phyloP scores from a whole-genome alignment of 2,797 vertebrate species.

The Clarias laeviceps region DNA sequence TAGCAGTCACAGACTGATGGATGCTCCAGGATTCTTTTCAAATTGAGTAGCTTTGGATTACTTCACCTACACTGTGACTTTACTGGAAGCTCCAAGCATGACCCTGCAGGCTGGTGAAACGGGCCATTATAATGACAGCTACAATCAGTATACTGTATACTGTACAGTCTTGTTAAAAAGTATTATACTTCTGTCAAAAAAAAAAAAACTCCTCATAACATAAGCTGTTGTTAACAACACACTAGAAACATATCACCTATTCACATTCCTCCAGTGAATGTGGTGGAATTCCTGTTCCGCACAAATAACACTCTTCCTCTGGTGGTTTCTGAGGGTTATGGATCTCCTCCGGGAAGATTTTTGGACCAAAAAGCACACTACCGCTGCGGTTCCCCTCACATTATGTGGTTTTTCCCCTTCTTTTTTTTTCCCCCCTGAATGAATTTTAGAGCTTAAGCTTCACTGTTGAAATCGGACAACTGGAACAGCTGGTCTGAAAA shows the following conservation, averaged over 20 bases:
- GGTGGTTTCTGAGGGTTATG: conserved; percentile 25
- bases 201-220: background rate
- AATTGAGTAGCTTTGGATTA: background rate
- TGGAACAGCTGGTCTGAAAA: conserved; percentile 31
- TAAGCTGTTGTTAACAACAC: background rate
- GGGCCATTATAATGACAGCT: background rate
- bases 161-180: background rate
- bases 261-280: conserved; percentile 21
- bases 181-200: background rate
- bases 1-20: background rate
- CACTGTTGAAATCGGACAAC: conserved; percentile 16
- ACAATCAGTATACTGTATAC: background rate
- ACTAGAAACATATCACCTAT: conserved; percentile 22
- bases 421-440: conserved; percentile 24
- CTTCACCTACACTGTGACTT: background rate
- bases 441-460: conserved; percentile 16
- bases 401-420: conserved; percentile 27
- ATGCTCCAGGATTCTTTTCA: background rate
- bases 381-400: conserved; percentile 24
- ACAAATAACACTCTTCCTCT: conserved; percentile 33
- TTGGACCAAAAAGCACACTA: conserved; percentile 66
- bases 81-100: background rate
- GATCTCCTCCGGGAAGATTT: conserved; percentile 37
- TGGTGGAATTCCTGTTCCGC: conserved; percentile 24
- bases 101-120: too few species aligned